These are phyloP conservation scores for Glyptemys insculpta DNA, from an alignment of 2,797 vertebrate genomes.

Conservation along the genomic window DNA sequence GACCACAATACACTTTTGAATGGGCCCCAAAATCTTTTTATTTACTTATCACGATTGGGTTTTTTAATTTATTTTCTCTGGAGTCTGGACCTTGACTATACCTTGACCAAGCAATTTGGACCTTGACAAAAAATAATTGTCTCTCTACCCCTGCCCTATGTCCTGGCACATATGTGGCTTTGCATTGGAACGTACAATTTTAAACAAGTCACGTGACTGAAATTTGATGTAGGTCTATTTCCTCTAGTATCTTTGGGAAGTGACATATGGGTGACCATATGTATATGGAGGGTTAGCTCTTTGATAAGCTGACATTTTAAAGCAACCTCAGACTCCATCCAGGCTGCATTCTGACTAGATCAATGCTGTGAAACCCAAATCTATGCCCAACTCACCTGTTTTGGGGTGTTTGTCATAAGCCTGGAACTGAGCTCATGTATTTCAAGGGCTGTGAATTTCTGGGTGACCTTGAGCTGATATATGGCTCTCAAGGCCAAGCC, in stretches of 20 bases:
- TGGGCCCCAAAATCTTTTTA: too few relatives aligned
- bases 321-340: background rate
- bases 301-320: background rate
- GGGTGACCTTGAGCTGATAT: rapidly evolving
- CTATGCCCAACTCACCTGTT: background rate
- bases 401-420: background rate
- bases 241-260: background rate
- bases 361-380: background rate
- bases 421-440: background rate
- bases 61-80: too few relatives aligned
- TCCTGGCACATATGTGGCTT: background rate
- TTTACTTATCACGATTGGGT: too few relatives aligned
- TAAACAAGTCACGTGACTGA: constrained; percentile 11
- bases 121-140: too few relatives aligned
- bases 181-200: background rate
- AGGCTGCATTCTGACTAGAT: background rate
- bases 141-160: background rate
- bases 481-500: background rate
- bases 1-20: too few relatives aligned
- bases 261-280: background rate
- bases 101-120: too few relatives aligned
- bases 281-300: background rate
- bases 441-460: too few relatives aligned
- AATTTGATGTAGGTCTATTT: background rate
- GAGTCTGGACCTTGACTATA: too few relatives aligned